Percentiles rank a stretch among this genome's conserved stretches.
phyloP scores from a whole-genome alignment of 2,888 invertebrate genomes.

The Agriopis leucophaearia region DNA sequence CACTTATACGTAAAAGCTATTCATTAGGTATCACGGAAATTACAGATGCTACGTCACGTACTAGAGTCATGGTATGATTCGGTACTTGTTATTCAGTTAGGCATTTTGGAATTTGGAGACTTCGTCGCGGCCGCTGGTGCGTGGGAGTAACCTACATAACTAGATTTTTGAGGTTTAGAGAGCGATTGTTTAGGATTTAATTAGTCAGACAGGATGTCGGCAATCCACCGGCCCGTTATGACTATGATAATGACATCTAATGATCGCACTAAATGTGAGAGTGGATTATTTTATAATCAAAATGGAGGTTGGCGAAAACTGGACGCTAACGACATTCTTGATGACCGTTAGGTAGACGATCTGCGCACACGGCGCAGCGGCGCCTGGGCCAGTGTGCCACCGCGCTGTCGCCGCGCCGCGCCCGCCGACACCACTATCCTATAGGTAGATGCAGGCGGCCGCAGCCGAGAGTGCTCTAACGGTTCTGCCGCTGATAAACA shows the following conservation, averaged over 20 bases:
- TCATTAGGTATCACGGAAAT: conserved; percentile 71
- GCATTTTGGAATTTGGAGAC: conserved; percentile 61
- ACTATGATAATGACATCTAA: conserved; percentile 62
- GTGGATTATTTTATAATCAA: conserved; percentile 67
- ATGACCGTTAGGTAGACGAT: conserved; percentile 78
- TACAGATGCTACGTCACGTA: conserved; percentile 68
- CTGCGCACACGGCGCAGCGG: conserved; percentile 49
- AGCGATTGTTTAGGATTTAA: conserved; percentile 44
- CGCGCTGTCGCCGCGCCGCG: conserved; percentile 21
- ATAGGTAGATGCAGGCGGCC: conserved; percentile 39
- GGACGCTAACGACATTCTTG: conserved; percentile 78
- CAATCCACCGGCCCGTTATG: conserved; percentile 52
- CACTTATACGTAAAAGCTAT: conserved; percentile 70
- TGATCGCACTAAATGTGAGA: conserved; percentile 62
- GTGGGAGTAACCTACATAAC: conserved; percentile 60
- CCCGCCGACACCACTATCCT: conserved; percentile 42
- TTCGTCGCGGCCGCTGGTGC: conserved; percentile 52
- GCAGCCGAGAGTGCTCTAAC: conserved; percentile 52
- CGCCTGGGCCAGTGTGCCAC: conserved; percentile 48
- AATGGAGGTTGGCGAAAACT: conserved; percentile 71
- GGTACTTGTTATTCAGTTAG: conserved; percentile 63
- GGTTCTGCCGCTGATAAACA: conserved; percentile 54
- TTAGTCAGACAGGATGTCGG: conserved; percentile 45
- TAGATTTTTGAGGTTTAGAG: conserved; percentile 46
- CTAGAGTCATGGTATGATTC: conserved; percentile 55